Base-by-base conservation (phyloP, 2,888 invertebrate genomes). In the Eremobia ochroleuca region DNA sequence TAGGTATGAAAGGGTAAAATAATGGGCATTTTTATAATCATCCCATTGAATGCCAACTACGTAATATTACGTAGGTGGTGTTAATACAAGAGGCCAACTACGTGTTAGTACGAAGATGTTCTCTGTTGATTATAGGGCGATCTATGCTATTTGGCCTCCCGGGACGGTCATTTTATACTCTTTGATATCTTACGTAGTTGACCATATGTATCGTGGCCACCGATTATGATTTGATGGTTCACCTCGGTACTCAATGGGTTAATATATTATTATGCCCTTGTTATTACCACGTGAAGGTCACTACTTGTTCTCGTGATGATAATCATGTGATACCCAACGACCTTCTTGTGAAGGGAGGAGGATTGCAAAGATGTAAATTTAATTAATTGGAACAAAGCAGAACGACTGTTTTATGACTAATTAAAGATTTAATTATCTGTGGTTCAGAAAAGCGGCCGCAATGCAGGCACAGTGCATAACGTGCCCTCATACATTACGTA, bases 321-420 rank as follows among this genome's bases (percentile, higher is more conserved):
- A 13, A 55, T 34, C 15, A 46, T 68, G 8, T 43, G 66, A 58
- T 67, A 64, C 31, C 62, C 18, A 58, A 37, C 31, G 55, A 52
- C 81, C 83, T 83, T 65, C 49, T 37, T 0, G 46, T 11, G 5
- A 55, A 55, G 31, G 65, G 59, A 68, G 11, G 46, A 79, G 18
- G 37, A 84, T 71, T 34, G 13, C 58, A 31, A 34, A 31, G 52
- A 69, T 68, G 5, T 15, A 4, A n/a, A 4, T 69, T 37, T n/a
- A 58, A 58, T 31, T 64, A 65, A 52, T 52, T 69, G 18, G 5
- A n/a, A 73, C 46, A 62, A 37, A 58, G 2, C 13, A 28, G 18
- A 58, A 49, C 11, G 15, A 49, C 15, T 9, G 28, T 21, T 69
- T 65, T 31, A 31, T 28, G n/a, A 65, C 31, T 46, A 34, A 72